A percentile compares a stretch with the other conserved stretches of the same genome.
phyloP scores from a whole-genome alignment of 2,113 vertebrate genomes.

The Neodon shergylaensis region DNA sequence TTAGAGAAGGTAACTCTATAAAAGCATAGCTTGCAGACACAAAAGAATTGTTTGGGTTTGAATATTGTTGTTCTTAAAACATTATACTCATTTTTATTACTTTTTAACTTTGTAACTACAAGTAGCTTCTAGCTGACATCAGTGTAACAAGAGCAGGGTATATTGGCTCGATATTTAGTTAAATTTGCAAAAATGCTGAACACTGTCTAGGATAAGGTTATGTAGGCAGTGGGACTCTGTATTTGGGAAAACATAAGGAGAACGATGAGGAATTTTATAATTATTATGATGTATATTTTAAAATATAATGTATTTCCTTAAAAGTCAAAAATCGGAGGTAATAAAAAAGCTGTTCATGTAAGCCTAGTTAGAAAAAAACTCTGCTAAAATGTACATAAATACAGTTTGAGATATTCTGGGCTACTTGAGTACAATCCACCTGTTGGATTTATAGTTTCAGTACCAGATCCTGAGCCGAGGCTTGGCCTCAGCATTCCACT shows the following conservation, averaged over 20 bases:
- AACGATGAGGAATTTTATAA: background rate
- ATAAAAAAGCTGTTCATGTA: background rate
- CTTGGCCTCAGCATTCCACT: background rate
- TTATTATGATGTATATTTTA: background rate
- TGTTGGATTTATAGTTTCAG: background rate
- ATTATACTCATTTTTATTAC: background rate
- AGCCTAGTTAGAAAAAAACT: background rate
- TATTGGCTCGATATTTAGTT: background rate
- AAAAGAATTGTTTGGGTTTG: background rate
- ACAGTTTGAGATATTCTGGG: background rate
- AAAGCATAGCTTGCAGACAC: background rate
- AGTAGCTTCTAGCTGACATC: background rate
- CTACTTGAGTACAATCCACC: background rate
- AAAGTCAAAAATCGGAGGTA: background rate
- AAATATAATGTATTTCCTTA: background rate
- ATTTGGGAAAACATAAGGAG: background rate
- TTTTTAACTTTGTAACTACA: background rate
- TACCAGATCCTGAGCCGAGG: background rate
- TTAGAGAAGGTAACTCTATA: background rate
- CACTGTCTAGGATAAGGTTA: background rate
- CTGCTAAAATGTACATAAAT: background rate
- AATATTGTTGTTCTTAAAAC: too few species aligned
- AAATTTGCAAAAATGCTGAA: background rate
- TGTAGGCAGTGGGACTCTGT: background rate
- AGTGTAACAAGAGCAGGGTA: too few species aligned